A percentile compares a stretch with the other conserved stretches of the same genome.
Conservation (phyloP, 2,797 vertebrate genomes). For the Sebastes goodei region DNA sequence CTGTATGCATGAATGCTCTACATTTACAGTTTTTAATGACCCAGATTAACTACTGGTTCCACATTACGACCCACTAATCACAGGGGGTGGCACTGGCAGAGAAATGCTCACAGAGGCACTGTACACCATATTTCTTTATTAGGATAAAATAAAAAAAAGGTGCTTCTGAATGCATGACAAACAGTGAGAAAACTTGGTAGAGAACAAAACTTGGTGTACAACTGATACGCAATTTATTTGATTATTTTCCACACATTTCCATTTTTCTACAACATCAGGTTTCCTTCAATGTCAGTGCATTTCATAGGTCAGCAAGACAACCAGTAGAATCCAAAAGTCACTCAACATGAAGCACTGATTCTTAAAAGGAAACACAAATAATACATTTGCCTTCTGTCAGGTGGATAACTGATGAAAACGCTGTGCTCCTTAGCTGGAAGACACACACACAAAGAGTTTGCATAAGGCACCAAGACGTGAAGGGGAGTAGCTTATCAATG, state of each 20-base stretch:
- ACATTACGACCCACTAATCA: too few relatives aligned
- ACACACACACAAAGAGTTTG: slow-evolving; percentile 77
- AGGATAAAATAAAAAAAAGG: too few relatives aligned
- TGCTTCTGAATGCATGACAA: too few relatives aligned
- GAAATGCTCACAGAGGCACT: too few relatives aligned
- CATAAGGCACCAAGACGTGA: slow-evolving; percentile 90
- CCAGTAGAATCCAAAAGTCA: slow-evolving; percentile 71
- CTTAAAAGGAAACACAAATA: slow-evolving; percentile 11
- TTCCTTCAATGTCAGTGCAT: slow-evolving; percentile 90
- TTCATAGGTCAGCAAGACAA: slow-evolving; percentile 85
- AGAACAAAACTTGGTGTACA: slow-evolving; percentile 1
- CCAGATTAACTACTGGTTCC: too few relatives aligned
- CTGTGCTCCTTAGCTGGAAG: slow-evolving; percentile 81
- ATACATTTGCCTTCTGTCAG: slow-evolving; percentile 40
- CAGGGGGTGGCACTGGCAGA: too few relatives aligned
- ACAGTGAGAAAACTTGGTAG: too few relatives aligned
- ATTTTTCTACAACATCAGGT: slow-evolving; percentile 74
- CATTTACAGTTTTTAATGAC: too few relatives aligned
- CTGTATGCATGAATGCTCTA: too few relatives aligned
- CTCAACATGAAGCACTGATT: slow-evolving; percentile 16
- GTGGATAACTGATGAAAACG: slow-evolving; percentile 48
- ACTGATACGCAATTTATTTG: slow-evolving; percentile 75
- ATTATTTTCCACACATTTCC: slow-evolving; percentile 73
- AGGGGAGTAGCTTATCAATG: slow-evolving; percentile 83
- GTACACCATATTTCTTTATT: too few relatives aligned